Evolutionary conservation across 1,140 invertebrate genomes (phyloP), one percentile per base, ranked within the genome.

Genomic region (Lucilia sericata): DNA sequence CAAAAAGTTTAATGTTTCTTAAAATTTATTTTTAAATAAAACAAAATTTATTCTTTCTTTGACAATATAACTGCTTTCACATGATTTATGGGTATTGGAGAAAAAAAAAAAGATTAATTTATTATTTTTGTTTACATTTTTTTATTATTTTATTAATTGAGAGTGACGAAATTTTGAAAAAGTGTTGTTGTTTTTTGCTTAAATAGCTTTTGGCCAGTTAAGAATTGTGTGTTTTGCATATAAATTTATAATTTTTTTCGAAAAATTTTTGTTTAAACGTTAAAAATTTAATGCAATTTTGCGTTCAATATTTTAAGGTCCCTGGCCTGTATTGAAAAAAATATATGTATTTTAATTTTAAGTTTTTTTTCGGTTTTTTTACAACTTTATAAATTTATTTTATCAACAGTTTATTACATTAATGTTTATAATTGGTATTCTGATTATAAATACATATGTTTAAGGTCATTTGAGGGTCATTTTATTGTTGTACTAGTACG

Each of bases 221-320:
- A 60, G 21, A 60, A 82, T 82, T 60, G 74, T 82, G 49, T 82
- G 49, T 60, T 55, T 36, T 60, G 80, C 21, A 65, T 82, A 82
- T 60, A 49, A 60, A 82, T 76, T n/a, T n/a, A n/a, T n/a, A n/a
- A n/a, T n/a, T n/a, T n/a, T n/a, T n/a, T n/a, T n/a, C n/a, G n/a
- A n/a, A n/a, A n/a, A n/a, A n/a, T n/a, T n/a, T n/a, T n/a, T n/a
- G n/a, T n/a, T n/a, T n/a, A n/a, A n/a, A n/a, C n/a, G n/a, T n/a
- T n/a, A n/a, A n/a, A n/a, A n/a, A n/a, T n/a, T 76, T 76, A 25
- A 65, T 65, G 60, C 60, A 55, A 82, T 82, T 82, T 60, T 14
- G n/a, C 36, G 10, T 30, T 82, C 60, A 60, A 60, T 60, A 12
- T 25, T 30, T 30, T 60, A 55, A 82, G 81, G 60, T 82, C 60